phyloP scores from a whole-genome alignment of 2,888 invertebrate species.

The Aphodius sticticus region DNA sequence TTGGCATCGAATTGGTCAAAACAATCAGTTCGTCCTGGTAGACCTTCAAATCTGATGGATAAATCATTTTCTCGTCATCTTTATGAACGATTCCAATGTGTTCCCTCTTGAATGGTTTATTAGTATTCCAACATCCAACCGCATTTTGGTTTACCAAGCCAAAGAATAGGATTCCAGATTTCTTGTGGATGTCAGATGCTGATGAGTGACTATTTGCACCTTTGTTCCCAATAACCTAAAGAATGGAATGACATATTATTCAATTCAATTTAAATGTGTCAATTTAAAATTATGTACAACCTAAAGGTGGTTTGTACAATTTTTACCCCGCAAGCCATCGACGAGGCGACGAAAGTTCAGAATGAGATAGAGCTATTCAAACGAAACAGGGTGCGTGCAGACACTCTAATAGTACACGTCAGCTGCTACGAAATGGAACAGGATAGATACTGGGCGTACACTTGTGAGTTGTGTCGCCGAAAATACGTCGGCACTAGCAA shows the following conservation, averaged over 20 bases:
- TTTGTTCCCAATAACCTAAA: slow-evolving; percentile 68
- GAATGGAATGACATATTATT: slow-evolving; percentile 24
- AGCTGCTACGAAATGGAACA: too few species aligned
- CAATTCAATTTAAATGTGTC: not conserved
- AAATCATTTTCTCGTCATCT: slow-evolving; percentile 70
- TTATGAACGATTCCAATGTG: slow-evolving; percentile 68
- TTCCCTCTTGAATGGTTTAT: slow-evolving; percentile 59
- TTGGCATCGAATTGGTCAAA: slow-evolving; percentile 73
- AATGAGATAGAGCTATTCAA: too few species aligned
- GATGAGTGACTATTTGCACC: slow-evolving; percentile 73
- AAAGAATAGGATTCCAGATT: slow-evolving; percentile 71
- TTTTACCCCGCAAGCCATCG: too few species aligned
- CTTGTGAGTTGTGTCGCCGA: too few species aligned
- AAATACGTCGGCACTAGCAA: too few species aligned
- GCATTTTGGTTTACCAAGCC: slow-evolving; percentile 75
- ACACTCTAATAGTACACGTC: too few species aligned
- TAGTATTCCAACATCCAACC: slow-evolving; percentile 79
- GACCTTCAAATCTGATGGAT: slow-evolving; percentile 74
- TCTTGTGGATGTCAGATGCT: slow-evolving; percentile 70
- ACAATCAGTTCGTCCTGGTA: slow-evolving; percentile 72
- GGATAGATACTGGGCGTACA: too few species aligned
- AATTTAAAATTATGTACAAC: too few species aligned
- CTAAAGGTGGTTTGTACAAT: not conserved
- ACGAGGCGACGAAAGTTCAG: too few species aligned
- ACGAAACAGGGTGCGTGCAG: too few species aligned